Percentiles rank a stretch among this genome's conserved stretches.
Conservation (phyloP, 2,113 vertebrate species). For the Chlorocebus sabaeus region DNA sequence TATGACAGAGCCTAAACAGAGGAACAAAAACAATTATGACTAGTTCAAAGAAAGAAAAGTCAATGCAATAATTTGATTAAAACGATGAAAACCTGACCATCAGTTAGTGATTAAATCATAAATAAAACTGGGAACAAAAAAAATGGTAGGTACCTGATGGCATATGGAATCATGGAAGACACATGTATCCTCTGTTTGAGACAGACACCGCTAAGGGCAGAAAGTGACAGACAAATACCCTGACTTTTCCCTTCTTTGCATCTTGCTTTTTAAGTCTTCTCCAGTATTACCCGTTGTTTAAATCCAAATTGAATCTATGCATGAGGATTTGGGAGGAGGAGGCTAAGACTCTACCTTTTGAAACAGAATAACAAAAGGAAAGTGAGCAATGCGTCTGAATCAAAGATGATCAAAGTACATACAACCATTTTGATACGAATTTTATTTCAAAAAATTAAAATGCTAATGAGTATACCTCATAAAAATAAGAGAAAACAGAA, state of each 20-base stretch:
- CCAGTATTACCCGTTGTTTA: background rate
- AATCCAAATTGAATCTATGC: background rate
- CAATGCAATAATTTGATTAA: background rate
- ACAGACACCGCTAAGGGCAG: background rate
- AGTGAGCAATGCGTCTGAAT: background rate
- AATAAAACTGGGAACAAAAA: background rate
- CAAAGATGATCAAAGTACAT: background rate
- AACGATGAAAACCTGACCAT: background rate
- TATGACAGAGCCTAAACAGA: background rate
- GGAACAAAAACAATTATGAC: background rate
- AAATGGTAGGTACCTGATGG: background rate
- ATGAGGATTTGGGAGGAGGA: fast-evolving
- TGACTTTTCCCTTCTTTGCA: background rate
- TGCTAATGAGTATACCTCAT: background rate
- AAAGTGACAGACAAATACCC: background rate
- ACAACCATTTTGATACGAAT: background rate
- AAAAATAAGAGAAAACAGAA: background rate
- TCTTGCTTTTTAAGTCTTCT: background rate
- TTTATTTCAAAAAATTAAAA: background rate
- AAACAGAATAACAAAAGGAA: background rate
- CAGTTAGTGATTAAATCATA: background rate
- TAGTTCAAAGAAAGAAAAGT: background rate
- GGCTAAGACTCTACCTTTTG: background rate
- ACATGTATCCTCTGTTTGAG: background rate
- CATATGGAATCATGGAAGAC: background rate